Percentiles rank a stretch among this genome's conserved stretches.
Conservation (phyloP, 2,797 vertebrate species). For the Varecia variegata region DNA sequence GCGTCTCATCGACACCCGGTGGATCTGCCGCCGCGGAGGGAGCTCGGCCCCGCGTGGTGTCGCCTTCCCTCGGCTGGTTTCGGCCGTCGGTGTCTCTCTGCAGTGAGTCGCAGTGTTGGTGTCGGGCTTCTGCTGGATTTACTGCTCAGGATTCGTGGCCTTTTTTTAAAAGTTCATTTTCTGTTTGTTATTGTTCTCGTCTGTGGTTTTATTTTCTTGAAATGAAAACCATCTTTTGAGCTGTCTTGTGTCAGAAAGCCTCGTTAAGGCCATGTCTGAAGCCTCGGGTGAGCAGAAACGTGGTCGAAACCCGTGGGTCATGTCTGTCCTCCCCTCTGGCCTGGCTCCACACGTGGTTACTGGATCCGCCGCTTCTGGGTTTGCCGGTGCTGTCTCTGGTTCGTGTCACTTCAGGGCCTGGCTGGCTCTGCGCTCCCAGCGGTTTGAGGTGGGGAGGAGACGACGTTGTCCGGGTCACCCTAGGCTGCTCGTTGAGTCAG, state of each 20-base stretch:
- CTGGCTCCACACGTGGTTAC: not conserved
- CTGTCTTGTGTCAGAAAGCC: not conserved
- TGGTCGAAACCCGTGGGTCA: accelerated
- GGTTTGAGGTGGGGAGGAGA: not conserved
- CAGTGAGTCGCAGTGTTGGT: not conserved
- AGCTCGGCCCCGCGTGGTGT: no score
- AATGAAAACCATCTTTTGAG: not conserved
- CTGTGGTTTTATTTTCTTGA: not conserved
- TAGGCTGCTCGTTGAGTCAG: not conserved
- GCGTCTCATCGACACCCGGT: no score
- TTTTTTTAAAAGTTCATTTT: not conserved
- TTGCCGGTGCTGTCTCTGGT: not conserved
- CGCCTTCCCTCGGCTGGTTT: no score
- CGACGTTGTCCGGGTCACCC: not conserved
- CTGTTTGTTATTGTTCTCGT: not conserved
- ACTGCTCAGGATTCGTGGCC: not conserved
- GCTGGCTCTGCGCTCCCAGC: not conserved
- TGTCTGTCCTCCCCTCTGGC: not conserved
- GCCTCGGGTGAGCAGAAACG: not conserved
- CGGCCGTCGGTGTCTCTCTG: not conserved
- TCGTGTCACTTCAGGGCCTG: not conserved
- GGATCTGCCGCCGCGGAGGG: no score
- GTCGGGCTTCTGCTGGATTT: accelerated
- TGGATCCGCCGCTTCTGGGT: not conserved
- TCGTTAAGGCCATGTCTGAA: not conserved